Conservation (phyloP, 1,140 invertebrate species). For the Bombus confusus region DNA sequence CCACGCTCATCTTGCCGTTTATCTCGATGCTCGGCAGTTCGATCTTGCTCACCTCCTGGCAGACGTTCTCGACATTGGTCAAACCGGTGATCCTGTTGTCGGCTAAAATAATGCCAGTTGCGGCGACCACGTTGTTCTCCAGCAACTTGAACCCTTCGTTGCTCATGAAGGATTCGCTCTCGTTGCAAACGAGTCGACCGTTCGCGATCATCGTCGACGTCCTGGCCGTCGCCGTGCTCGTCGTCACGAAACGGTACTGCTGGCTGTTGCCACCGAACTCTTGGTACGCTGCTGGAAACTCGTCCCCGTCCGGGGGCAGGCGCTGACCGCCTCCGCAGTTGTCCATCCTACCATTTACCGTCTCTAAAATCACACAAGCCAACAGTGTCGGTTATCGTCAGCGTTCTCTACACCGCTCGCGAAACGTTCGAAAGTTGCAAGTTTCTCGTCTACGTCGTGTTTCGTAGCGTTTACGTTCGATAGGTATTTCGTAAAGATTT, state of each 20-base stretch:
- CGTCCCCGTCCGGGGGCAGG: slow-evolving; percentile 93
- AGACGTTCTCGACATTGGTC: slow-evolving; percentile 40
- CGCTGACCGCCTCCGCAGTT: slow-evolving; percentile 82
- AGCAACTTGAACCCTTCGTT: slow-evolving; percentile 54
- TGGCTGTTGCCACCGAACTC: slow-evolving; percentile 82
- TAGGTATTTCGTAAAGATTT: too few species aligned
- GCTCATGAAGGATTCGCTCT: slow-evolving; percentile 51
- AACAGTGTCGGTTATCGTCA: background rate
- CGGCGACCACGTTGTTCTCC: slow-evolving; percentile 53
- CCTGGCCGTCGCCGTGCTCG: slow-evolving; percentile 32
- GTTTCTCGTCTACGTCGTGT: too few species aligned
- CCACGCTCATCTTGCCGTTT: slow-evolving; percentile 40
- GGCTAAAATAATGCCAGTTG: slow-evolving; percentile 48
- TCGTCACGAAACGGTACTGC: slow-evolving; percentile 54
- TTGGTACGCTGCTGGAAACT: slow-evolving; percentile 90
- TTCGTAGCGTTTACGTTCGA: too few species aligned
- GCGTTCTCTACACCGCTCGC: background rate
- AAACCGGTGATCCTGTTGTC: slow-evolving; percentile 36
- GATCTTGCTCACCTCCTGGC: slow-evolving; percentile 52
- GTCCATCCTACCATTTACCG: slow-evolving; percentile 80
- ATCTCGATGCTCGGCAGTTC: slow-evolving; percentile 42
- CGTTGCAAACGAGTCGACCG: slow-evolving; percentile 49
- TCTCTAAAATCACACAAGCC: slow-evolving; percentile 59
- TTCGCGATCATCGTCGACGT: slow-evolving; percentile 56
- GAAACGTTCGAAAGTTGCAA: too few species aligned